Evolutionary conservation across 64 coral and sea anemone species (phyloP).

Genomic region (Montipora efflorescens): DNA sequence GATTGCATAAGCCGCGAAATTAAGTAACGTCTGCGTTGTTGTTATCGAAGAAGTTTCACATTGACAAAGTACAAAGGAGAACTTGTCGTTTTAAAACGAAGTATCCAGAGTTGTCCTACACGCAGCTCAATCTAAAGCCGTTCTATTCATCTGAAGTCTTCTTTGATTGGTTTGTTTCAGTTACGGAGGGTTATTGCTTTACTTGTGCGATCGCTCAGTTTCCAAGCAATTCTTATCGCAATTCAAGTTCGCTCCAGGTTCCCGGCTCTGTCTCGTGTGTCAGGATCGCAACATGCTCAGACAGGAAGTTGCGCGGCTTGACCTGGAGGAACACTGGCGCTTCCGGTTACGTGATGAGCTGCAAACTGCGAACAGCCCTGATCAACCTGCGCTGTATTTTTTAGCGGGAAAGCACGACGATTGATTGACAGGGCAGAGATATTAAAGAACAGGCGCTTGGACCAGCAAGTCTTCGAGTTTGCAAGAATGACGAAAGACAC

Average conservation of each 20-base stretch:
- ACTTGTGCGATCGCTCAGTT: constrained; percentile 77
- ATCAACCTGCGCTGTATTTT: constrained; percentile 85
- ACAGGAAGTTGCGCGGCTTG: constrained; percentile 92
- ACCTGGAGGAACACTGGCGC: constrained; percentile 97
- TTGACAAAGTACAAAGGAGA: too few relatives aligned
- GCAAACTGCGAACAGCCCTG: constrained; percentile 90
- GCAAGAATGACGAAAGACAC: neutral
- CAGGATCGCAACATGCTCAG: constrained; percentile 93
- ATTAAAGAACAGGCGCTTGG: neutral
- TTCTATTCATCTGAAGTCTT: neutral
- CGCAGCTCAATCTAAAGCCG: too few relatives aligned
- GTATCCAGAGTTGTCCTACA: neutral
- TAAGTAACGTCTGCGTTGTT: too few relatives aligned
- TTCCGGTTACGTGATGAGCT: constrained; percentile 96
- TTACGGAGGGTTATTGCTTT: constrained; percentile 91
- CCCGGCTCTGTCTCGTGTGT: constrained; percentile 91
- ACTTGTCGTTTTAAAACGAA: neutral
- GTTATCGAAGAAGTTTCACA: too few relatives aligned
- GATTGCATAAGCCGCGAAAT: too few relatives aligned
- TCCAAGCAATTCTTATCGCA: constrained; percentile 75
- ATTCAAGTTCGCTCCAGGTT: constrained; percentile 87
- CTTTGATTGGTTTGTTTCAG: neutral
- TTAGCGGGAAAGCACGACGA: constrained; percentile 89
- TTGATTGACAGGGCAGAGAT: neutral
- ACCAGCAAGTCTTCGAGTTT: neutral